Conservation (phyloP, 2,797 vertebrate species). For the Eulemur coronatus region DNA sequence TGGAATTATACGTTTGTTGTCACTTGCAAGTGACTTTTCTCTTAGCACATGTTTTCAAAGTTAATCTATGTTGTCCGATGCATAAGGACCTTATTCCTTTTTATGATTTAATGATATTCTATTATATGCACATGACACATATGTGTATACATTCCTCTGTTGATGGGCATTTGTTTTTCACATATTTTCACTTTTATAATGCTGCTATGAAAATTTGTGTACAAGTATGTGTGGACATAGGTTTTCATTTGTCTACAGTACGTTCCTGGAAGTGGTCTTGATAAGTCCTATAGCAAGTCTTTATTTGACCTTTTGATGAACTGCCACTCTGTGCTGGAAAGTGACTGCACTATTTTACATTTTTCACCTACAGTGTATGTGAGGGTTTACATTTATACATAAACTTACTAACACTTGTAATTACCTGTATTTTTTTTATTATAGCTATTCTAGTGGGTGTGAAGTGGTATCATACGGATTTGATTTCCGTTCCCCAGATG, state of each 20-base stretch:
- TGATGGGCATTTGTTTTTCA: neutral
- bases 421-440: neutral
- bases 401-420: neutral
- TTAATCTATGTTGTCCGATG: neutral
- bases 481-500: neutral
- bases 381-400: neutral
- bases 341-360: neutral
- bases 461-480: neutral
- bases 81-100: neutral
- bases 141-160: neutral
- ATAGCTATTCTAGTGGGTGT: neutral
- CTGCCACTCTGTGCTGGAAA: neutral
- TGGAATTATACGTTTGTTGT: neutral
- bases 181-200: neutral
- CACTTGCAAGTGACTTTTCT: neutral
- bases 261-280: neutral
- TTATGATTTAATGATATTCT: neutral
- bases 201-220: neutral
- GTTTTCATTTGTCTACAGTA: neutral
- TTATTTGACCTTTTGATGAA: neutral
- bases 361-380: neutral
- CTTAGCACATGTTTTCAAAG: neutral
- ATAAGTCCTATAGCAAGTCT: neutral
- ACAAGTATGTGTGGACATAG: neutral
- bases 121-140: no score